Base-by-base conservation (phyloP, 2,888 invertebrate genomes). In the Catocala nupta region DNA sequence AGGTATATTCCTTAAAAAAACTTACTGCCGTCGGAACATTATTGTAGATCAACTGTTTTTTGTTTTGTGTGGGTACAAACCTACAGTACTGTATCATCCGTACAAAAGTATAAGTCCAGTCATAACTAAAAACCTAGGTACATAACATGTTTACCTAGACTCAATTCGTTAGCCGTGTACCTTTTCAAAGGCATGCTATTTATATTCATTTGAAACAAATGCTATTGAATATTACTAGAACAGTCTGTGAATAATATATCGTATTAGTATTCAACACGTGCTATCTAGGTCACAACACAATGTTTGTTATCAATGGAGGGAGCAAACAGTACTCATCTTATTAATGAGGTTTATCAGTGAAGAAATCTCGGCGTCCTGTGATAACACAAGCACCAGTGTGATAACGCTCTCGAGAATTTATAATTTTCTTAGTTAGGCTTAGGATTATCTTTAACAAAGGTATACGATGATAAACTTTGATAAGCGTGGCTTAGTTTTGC, bases 261-360 rank as follows among this genome's bases (percentile, higher is more conserved):
- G 45, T 58, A 65, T 78, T 71, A 78, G 59, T 70, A 70, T 66
- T 68, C 53, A 60, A 43, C 63, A 45, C 53, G 57, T 59, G 52
- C 48, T 71, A 83, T 79, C 66, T 82, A 81, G 81, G 82, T 78
- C 80, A 78, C 70, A 70, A 59, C 66, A 68, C 68, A 70, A 51
- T 66, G 73, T 73, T 71, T 68, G 73, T 73, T 84, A 82, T 81
- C 83, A 80, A 76, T 67, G 58, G 59, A 67, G 60, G 50, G 53
- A 44, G 71, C 74, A 83, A 81, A 81, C 76, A 78, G 48, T 72
- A 65, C 73, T 80, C 82, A 82, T 83, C 82, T 81, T 77, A 60
- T 76, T 78, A 76, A 75, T 74, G 57, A 66, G 55, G 51, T 60
- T 82, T 85, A 84, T 85, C 85, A 70, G 63, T 66, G 63, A 65